Base-by-base conservation (phyloP, 2,888 invertebrate species). In the Metopia argyrocephala region DNA sequence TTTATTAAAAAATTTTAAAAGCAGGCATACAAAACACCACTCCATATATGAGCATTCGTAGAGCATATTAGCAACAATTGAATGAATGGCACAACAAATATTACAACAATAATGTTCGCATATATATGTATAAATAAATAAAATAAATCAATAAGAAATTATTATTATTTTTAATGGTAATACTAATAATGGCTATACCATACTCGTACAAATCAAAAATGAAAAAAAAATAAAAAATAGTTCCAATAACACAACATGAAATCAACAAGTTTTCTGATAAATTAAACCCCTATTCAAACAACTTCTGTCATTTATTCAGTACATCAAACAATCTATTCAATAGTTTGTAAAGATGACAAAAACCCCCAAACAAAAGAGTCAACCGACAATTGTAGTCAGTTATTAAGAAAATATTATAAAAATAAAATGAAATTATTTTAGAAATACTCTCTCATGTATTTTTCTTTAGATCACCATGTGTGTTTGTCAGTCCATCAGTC, bases 361-460 rank as follows among this genome's bases (percentile, higher is more conserved):
- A 38, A 15, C 15, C 15, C 12, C 9, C 38, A 15, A 3, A 38
- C 38, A 38, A 20, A 28, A 28, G 20, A n/a, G 28, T 21, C 28
- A 45, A 57, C 27, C 18, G 28, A 21, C 15, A 59, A 48, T 57
- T 69, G 27, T 50, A 23, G 50, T 59, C 48, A 70, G 27, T 57
- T 28, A 27, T 31, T 21, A 69, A 69, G 2, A 48, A 59, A 48
- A 5, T 48, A 48, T 2, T 38, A 6, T 23, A 50, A 65, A 64
- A 65, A 50, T 20, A 5, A 3, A 4, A 56, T 31, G 12, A 38
- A 38, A n/a, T n/a, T n/a, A n/a, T 38, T 38, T 15, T 15, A 38
- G 9, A 38, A 31, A 31, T 12, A 31, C 31, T 12, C 12, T 1
- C 3, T 12, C 9, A 38, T 12, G 3, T 15, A 12, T 3, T 38